Evolutionary conservation across 2,888 invertebrate genomes (phyloP).

Genomic region (Galerucella calmariensis): DNA sequence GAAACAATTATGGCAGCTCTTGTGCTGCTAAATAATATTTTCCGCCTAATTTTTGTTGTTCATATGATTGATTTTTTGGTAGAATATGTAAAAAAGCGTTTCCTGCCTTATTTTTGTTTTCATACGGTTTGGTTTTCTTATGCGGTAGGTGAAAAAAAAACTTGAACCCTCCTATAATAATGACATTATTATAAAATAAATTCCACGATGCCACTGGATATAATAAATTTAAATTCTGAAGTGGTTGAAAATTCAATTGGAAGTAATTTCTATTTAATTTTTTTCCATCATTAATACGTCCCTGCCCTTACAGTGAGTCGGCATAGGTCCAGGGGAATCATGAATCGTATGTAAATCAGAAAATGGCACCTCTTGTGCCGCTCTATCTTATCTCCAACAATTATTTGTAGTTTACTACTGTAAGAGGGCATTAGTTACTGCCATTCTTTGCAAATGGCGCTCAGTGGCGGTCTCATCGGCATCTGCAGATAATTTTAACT

Average conservation of each 20-base stretch:
- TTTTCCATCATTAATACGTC: constrained; percentile 6
- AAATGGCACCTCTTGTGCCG: constrained; percentile 45
- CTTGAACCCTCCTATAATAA: no score
- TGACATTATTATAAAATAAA: no score
- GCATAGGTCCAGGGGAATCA: constrained; percentile 54
- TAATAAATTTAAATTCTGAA: no score
- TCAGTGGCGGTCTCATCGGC: constrained; percentile 55
- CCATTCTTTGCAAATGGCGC: constrained; percentile 62
- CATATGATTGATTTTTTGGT: no score
- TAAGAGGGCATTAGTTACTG: constrained; percentile 59
- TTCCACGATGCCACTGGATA: no score
- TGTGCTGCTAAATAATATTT: no score
- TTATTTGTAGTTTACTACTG: constrained; percentile 62
- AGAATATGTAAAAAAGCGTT: no score
- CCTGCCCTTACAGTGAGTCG: constrained; percentile 50
- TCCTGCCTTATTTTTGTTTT: no score
- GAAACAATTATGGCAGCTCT: no score
- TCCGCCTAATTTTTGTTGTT: no score
- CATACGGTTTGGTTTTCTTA: no score
- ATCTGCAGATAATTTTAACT: constrained; percentile 58
- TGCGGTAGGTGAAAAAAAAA: no score
- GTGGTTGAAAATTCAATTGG: neutral
- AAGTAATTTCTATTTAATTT: neutral
- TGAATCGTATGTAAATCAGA: constrained; percentile 62
- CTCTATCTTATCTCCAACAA: constrained; percentile 63